Evolutionary conservation across 1,140 invertebrate genomes (phyloP).

Genomic region (Drosophila ohnishii): DNA sequence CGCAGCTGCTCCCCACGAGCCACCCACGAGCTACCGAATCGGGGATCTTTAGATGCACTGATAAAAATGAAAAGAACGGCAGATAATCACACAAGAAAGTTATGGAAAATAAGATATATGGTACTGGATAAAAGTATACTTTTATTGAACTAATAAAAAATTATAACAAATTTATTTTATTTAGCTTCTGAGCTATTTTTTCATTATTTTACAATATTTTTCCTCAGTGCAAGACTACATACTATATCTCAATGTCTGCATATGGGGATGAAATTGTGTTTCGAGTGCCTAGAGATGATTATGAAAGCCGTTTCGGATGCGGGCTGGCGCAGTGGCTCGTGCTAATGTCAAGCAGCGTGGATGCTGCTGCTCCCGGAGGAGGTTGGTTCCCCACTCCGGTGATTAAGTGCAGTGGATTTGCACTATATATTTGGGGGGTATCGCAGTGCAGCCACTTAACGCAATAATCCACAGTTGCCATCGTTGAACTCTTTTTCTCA

Average conservation of each 20-base stretch:
- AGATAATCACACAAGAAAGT: background rate
- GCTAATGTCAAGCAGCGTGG: constrained; percentile 59
- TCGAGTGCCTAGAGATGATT: constrained; percentile 23
- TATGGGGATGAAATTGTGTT: background rate
- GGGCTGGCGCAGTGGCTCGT: constrained; percentile 45
- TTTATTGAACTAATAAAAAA: background rate
- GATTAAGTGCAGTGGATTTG: constrained; percentile 54
- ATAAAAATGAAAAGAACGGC: background rate
- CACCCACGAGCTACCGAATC: constrained; percentile 48
- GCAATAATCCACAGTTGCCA: constrained; percentile 19
- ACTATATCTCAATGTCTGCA: background rate
- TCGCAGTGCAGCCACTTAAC: constrained; percentile 29
- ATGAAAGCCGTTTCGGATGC: constrained; percentile 40
- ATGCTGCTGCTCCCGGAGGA: constrained; percentile 19
- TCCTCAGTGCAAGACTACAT: background rate
- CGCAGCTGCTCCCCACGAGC: constrained; percentile 48
- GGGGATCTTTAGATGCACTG: constrained; percentile 6
- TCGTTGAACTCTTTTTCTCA: background rate
- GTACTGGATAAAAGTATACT: background rate
- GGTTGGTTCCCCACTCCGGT: constrained; percentile 9
- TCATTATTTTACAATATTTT: background rate
- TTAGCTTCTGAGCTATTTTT: too few relatives aligned
- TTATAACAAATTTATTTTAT: background rate
- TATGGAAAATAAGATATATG: background rate
- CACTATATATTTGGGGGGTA: constrained; percentile 5